Percentiles rank a stretch among this genome's conserved stretches.
Conservation (phyloP, 2,888 invertebrate genomes). For the Lithophane socia region DNA sequence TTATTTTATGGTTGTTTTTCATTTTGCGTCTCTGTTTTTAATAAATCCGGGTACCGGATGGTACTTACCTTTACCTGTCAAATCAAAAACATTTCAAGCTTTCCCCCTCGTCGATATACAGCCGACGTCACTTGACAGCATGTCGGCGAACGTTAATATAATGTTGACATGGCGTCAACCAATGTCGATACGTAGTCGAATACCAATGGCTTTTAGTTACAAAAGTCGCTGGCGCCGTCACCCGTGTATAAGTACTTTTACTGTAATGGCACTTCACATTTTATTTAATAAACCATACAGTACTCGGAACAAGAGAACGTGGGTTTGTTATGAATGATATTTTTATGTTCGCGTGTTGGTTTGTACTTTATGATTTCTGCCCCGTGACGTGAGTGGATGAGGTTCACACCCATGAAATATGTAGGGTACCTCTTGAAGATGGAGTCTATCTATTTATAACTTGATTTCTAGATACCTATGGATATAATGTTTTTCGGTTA, state of each 20-base stretch:
- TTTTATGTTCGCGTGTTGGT: constrained; percentile 34
- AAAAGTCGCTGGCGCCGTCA: background rate
- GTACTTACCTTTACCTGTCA: background rate
- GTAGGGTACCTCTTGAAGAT: constrained; percentile 16
- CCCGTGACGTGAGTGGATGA: constrained; percentile 38
- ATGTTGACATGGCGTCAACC: constrained; percentile 1
- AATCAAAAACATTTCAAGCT: constrained; percentile 10
- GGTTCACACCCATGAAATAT: constrained; percentile 42
- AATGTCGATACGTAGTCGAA: background rate
- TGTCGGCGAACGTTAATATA: constrained; percentile 11
- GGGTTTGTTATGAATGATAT: constrained; percentile 33
- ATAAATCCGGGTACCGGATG: background rate
- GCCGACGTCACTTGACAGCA: constrained; percentile 19
- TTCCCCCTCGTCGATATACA: background rate
- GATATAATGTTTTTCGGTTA: background rate
- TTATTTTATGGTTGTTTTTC: background rate
- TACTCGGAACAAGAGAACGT: constrained; percentile 19
- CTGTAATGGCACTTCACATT: constrained; percentile 7
- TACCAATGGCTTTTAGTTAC: background rate
- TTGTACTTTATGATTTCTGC: constrained; percentile 40
- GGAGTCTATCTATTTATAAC: constrained; percentile 16
- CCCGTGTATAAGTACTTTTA: background rate
- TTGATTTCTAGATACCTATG: constrained; percentile 11
- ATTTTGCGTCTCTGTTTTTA: background rate
- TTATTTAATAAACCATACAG: constrained; percentile 37